Evolutionary conservation across 2,888 invertebrate genomes (phyloP), one percentile per base, ranked within the genome.

Genomic region (Rotaria socialis): DNA sequence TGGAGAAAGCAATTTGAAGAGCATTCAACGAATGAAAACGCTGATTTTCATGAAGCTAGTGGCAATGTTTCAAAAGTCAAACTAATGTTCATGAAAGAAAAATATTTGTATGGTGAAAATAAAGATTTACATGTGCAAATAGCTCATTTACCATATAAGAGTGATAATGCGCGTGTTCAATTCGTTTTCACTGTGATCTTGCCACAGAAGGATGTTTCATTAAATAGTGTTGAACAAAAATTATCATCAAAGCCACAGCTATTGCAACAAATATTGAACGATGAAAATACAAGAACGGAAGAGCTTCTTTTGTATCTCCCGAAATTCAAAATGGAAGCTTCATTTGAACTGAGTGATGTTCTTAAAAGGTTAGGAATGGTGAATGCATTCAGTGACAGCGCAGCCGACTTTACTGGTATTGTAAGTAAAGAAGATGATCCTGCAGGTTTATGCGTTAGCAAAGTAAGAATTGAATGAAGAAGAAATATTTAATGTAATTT

Each of bases 391-490:
- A 55, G 80, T 50, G 55, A 27, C 19, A 16, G 2, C 2, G 41
- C 87, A 22, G 90, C 90, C 19, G 89, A 91, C 86, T 88, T 91
- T 16, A 89, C 89, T 24, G 90, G 89, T 14, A 89, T 90, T 85
- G 60, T 84, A 4, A 84, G 56, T 24, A 84, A 85, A 74, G 35
- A 50, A 60, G 27, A 87, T 16, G 47, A 80, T 47, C 11, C 4
- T 0, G n/a, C 10, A n/a, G 87, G 88, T n/a, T 85, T 90, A 27
- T 89, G 86, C 87, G 88, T 91, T 10, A 89, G 89, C 1, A 87
- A 89, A 60, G 80, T 80, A 80, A 6, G 35, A 4, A 19, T 5
- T 7, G 35, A 14, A 5, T 35, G 16, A 35, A 1, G 6, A 27
- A 16, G 14, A 35, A 7, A 19, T 2, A 19, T 2, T 3, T 67